Base-by-base conservation (phyloP, 1,140 invertebrate species). In the Pissodes strobi region DNA sequence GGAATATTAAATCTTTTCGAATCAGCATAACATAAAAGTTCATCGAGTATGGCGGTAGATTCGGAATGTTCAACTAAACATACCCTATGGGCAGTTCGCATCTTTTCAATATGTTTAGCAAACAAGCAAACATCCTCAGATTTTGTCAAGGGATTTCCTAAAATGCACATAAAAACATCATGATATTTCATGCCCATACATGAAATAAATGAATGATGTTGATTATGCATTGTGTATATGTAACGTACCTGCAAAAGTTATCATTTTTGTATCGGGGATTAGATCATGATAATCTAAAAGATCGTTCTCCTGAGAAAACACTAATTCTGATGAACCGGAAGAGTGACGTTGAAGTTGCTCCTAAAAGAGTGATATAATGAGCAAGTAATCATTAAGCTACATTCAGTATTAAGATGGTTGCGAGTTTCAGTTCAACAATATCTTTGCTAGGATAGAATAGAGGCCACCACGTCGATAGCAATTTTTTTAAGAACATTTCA, bases 1-100 rank as follows among this genome's bases (percentile, higher is more conserved):
- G 76, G 71, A 18, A 80, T 68, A 17, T 80, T 80, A 69, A 81
- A 84, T 60, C 82, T 74, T 64, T 80, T 82, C 8, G 76, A 73
- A 62, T 82, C 80, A 19, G 78, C 76, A 61, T 75, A 79, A 53
- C 80, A 74, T 21, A 84, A 58, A 53, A 83, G 65, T 12, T 77
- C 70, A 25, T 71, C 62, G 8, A 83, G 74, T 34, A 81, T 74
- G 60, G 80, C 70, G 2, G 70, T 72, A 58, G 80, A 75, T 17
- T 66, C 71, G 0, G 83, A 83, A 71, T 82, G 79, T 9, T 71
- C 71, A 8, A 82, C 69, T 38, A 73, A 75, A 0, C 77, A 61
- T 13, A 75, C 77, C 13, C 73, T 73, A 68, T 83, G 81, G 27
- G 78, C 66, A 12, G 46, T 78, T 63, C 79, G 75, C 61, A 82